Conservation (phyloP, 2,113 vertebrate species). For the Myodes glareolus region DNA sequence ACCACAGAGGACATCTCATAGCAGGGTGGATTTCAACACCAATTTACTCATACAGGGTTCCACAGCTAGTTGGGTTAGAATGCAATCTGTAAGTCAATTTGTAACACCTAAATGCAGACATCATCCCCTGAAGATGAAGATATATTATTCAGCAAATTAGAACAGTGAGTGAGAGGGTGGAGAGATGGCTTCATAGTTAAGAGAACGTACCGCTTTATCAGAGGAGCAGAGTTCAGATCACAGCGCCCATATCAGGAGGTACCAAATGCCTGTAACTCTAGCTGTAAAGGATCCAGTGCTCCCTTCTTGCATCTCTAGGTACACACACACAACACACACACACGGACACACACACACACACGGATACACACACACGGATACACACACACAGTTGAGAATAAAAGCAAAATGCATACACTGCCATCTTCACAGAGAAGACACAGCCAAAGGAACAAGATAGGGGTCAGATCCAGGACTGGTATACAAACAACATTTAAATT, state of each 20-base stretch:
- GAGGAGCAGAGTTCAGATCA: background rate
- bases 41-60: slow-evolving; percentile 31
- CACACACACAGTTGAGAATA: background rate
- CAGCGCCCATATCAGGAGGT: background rate
- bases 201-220: too few species aligned
- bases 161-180: background rate
- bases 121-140: too few species aligned
- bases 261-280: background rate
- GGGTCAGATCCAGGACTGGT: background rate
- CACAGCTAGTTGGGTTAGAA: slow-evolving; percentile 2
- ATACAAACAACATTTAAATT: background rate
- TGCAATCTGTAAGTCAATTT: background rate
- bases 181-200: background rate
- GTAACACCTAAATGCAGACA: background rate
- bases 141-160: background rate
- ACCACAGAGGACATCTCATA: background rate
- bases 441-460: background rate
- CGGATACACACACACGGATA: too few species aligned
- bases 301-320: background rate
- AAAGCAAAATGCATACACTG: slow-evolving; percentile 39
- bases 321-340: background rate
- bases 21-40: background rate
- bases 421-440: background rate
- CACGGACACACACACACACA: background rate
- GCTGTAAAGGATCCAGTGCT: too few species aligned